These are phyloP conservation scores for Allophyes oxyacanthae DNA, from an alignment of 2,888 invertebrate genomes.

Conservation along the genomic window DNA sequence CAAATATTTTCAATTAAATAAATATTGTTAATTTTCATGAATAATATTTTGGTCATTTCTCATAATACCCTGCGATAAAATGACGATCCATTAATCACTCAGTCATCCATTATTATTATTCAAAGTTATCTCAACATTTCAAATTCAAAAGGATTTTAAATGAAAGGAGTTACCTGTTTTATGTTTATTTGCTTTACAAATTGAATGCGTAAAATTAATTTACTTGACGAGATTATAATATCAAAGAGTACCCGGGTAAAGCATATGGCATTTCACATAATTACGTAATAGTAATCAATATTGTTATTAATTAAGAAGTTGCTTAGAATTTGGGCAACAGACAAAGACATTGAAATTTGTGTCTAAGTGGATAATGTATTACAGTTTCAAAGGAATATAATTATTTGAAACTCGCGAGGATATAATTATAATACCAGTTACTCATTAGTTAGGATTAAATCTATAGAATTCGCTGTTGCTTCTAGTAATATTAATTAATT, in stretches of 20 bases:
- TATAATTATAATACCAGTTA: conserved; percentile 2
- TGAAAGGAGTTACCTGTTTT: conserved; percentile 27
- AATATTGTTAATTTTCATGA: conserved; percentile 3
- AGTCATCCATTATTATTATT: conserved; percentile 31
- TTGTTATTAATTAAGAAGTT: conserved; percentile 22
- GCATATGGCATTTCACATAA: conserved; percentile 26
- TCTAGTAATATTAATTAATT: no score
- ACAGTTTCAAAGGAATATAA: conserved; percentile 9
- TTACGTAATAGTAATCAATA: conserved; percentile 32
- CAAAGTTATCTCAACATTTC: conserved; percentile 27
- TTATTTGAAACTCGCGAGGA: conserved; percentile 2
- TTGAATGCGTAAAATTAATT: conserved; percentile 29
- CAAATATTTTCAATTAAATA: neutral
- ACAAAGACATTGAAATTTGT: conserved; percentile 15
- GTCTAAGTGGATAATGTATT: conserved; percentile 1
- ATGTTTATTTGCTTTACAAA: conserved; percentile 26
- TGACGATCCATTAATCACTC: conserved; percentile 32
- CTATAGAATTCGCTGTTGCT: neutral
- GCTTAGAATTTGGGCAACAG: conserved; percentile 14
- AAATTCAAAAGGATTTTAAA: conserved; percentile 31
- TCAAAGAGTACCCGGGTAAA: neutral
- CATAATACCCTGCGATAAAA: conserved; percentile 15
- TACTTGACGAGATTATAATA: conserved; percentile 26
- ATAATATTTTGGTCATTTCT: conserved; percentile 25
- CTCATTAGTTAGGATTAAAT: conserved; percentile 8